A percentile compares a stretch with the other conserved stretches of the same genome.
Conservation (phyloP, 1,140 invertebrate genomes). For the Drosophila aff. region DNA sequence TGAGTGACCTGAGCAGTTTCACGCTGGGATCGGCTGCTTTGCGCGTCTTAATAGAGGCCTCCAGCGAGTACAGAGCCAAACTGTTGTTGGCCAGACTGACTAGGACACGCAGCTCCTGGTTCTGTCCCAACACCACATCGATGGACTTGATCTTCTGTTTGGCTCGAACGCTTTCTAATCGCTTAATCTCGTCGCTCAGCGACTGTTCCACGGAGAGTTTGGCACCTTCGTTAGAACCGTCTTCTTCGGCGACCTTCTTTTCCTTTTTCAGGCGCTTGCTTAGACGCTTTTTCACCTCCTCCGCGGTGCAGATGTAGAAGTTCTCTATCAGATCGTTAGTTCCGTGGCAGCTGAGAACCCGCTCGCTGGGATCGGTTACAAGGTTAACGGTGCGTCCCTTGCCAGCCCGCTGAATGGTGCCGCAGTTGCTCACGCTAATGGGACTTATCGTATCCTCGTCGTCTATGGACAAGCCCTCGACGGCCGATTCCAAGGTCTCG, state of each 20-base stretch:
- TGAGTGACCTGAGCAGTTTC: conserved; percentile 86
- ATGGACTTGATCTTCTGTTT: conserved; percentile 90
- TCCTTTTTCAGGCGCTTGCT: conserved; percentile 91
- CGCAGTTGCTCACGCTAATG: conserved; percentile 90
- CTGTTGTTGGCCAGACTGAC: conserved; percentile 89
- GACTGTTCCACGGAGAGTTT: conserved; percentile 69
- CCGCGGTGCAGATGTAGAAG: conserved; percentile 91
- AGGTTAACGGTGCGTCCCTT: conserved; percentile 91
- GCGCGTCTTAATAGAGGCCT: conserved; percentile 85
- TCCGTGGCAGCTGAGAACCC: conserved; percentile 93
- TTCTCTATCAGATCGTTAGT: conserved; percentile 93
- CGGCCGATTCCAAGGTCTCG: conserved; percentile 86
- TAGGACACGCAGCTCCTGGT: conserved; percentile 89
- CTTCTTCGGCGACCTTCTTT: conserved; percentile 86
- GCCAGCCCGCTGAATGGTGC: conserved; percentile 91
- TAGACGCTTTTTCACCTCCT: conserved; percentile 89
- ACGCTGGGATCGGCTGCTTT: conserved; percentile 84
- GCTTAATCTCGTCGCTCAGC: conserved; percentile 91
- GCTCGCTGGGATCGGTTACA: conserved; percentile 88
- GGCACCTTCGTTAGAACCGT: conserved; percentile 28
- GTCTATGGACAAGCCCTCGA: conserved; percentile 85
- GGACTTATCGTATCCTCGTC: conserved; percentile 86
- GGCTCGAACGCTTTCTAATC: conserved; percentile 89
- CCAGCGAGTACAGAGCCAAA: conserved; percentile 88
- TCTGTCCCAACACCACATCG: conserved; percentile 89